Evolutionary conservation across 2,113 vertebrate genomes (phyloP).

Genomic region (Lampris megalopsis): DNA sequence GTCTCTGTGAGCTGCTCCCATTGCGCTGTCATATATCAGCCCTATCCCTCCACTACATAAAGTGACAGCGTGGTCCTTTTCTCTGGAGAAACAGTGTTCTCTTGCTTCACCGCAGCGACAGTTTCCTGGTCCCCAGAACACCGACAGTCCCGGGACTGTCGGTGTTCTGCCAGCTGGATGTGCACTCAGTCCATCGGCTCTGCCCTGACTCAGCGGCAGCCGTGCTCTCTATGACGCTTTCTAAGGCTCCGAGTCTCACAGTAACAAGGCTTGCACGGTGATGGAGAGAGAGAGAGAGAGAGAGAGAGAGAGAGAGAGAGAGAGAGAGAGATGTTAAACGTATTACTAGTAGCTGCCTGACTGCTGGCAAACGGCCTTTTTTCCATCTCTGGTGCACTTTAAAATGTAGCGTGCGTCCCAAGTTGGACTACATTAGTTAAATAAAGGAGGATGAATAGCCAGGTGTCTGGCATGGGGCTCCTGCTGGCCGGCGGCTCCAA

Average conservation of each 20-base stretch:
- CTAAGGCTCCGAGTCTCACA: slow-evolving; percentile 14
- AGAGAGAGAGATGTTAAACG: background rate
- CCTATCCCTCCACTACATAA: slow-evolving; percentile 17
- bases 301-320: too few relatives aligned
- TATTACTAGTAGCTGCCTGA: background rate
- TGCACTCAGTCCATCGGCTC: slow-evolving; percentile 30
- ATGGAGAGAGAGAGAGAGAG: background rate
- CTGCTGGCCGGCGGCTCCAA: slow-evolving; percentile 57
- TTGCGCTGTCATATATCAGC: slow-evolving; percentile 18
- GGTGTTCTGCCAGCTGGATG: slow-evolving; percentile 41
- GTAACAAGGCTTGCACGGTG: background rate
- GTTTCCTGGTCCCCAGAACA: slow-evolving; percentile 33
- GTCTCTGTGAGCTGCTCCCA: background rate
- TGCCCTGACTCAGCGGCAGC: slow-evolving; percentile 36
- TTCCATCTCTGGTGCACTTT: slow-evolving; percentile 72
- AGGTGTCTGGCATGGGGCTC: slow-evolving; percentile 22
- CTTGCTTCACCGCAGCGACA: slow-evolving; percentile 30
- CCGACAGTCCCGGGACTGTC: slow-evolving; percentile 16
- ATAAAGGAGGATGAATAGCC: slow-evolving; percentile 53
- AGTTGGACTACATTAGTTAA: slow-evolving; percentile 55
- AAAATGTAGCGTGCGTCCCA: slow-evolving; percentile 37
- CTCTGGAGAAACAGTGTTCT: slow-evolving; percentile 29
- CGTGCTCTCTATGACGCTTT: slow-evolving; percentile 11
- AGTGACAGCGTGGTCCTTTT: slow-evolving; percentile 28
- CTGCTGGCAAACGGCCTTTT: slow-evolving; percentile 64